Conservation (phyloP, 2,113 vertebrate species). For the Craseonycteris thonglongyai region DNA sequence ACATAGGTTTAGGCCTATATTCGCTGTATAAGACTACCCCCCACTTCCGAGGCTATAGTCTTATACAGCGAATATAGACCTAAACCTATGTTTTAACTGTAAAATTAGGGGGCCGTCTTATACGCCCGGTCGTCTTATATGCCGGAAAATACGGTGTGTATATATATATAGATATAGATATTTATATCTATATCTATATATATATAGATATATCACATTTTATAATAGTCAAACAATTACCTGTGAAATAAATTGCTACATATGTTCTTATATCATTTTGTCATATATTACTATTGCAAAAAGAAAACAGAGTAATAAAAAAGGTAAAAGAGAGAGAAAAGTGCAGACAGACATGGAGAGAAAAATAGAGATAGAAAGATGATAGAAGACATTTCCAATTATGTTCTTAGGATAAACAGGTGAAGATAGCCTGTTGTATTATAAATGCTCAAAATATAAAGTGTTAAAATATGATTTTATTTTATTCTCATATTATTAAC, state of each 20-base stretch:
- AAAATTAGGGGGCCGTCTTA: too few species aligned
- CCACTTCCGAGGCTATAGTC: too few species aligned
- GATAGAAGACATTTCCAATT: not conserved
- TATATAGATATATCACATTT: not conserved
- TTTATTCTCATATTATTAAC: not conserved
- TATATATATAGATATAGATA: too few species aligned
- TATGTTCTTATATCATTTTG: not conserved
- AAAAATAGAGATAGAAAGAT: not conserved
- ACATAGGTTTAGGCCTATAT: too few species aligned
- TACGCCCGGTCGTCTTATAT: too few species aligned
- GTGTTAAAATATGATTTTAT: not conserved
- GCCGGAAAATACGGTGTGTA: too few species aligned
- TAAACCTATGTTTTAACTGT: too few species aligned
- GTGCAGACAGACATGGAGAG: not conserved
- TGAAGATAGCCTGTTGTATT: not conserved
- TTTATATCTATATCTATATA: too few species aligned
- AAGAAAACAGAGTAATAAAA: not conserved
- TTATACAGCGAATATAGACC: too few species aligned
- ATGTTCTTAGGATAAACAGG: not conserved
- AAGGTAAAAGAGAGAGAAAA: not conserved
- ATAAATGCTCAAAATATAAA: not conserved
- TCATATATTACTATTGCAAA: not conserved
- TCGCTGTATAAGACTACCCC: too few species aligned
- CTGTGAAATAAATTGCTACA: not conserved
- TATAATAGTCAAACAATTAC: not conserved